A percentile compares a stretch with the other conserved stretches of the same genome.
Conservation (phyloP, 2,113 vertebrate species). For the Ailurus styani region DNA sequence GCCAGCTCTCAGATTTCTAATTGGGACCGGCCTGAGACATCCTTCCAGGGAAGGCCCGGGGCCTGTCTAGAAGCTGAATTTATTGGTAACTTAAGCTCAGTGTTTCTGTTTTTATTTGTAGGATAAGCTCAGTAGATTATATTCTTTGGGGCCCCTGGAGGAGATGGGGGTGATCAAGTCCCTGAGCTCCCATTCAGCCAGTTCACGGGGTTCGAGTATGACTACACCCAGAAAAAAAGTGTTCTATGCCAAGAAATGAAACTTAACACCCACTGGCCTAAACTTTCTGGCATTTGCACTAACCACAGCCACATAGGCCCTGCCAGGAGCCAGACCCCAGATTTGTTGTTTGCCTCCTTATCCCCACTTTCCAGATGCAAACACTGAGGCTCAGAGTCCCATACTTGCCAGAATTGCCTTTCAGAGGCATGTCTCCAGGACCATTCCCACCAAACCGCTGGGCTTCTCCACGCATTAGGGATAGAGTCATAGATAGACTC, state of each 20-base stretch:
- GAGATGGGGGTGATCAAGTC: not conserved
- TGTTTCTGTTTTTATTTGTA: not conserved
- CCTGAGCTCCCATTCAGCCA: too few relatives aligned
- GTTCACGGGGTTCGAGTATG: not conserved
- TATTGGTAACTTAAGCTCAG: not conserved
- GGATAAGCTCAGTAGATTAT: not conserved
- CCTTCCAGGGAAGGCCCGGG: not conserved
- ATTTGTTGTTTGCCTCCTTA: too few relatives aligned
- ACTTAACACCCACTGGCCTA: too few relatives aligned
- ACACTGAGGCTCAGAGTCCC: not conserved
- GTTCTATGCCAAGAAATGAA: not conserved
- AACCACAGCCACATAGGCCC: not conserved
- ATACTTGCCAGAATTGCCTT: not conserved
- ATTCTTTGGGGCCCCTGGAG: not conserved
- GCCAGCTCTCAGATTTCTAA: not conserved
- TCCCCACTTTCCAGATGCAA: not conserved
- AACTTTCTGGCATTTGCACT: not conserved
- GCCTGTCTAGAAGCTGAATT: not conserved
- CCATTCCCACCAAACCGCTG: accelerated
- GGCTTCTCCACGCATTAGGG: accelerated
- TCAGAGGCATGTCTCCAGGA: too few relatives aligned
- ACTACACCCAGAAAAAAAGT: not conserved
- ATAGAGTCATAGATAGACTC: accelerated
- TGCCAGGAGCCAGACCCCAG: accelerated
- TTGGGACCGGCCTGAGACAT: accelerated